Evolutionary conservation across 2,888 invertebrate genomes (phyloP), one percentile per base, ranked within the genome.

Genomic region (Acrobasis consociella): DNA sequence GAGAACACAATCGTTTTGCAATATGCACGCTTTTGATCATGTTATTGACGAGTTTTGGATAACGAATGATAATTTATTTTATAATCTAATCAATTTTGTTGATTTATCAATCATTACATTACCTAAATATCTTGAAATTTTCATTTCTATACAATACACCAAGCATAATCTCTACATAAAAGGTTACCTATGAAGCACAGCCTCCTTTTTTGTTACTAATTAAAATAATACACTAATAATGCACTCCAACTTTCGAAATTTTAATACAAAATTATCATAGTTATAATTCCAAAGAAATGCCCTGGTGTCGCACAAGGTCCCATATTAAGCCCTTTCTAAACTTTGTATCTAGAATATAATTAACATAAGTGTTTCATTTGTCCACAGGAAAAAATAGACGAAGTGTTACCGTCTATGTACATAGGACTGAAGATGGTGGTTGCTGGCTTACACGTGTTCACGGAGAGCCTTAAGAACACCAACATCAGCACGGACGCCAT

Each of bases 371-470:
- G 31, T 31, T 31, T 31, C 31, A 7, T 49, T 82, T 86, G 72
- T 83, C 69, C 63, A 73, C 84, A 91, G 91, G 72, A 68, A 67
- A 78, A 85, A 13, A 83, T 89, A 49, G 81, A 90, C 62, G 73
- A 79, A 13, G 70, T 82, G n/a, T 83, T 96, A 72, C 90, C 94
- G 60, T 87, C 93, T 63, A 93, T 95, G 77, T 96, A 95, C 86
- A 93, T 94, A 74, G 94, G 94, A 69, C 87, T 96, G 80, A 96
- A 96, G 84, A 94, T 93, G 87, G 93, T 95, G 66, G 95, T 96
- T 1, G 95, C 96, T 8, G 95, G 95, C 38, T 78, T 96, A 64
- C 94, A 96, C 74, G 94, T 95, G 73, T 93, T 96, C 83, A 95
- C 95, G 71, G 93, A 94, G 68, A 89, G 94, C 22, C 91, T 94